Conservation (phyloP, 2,113 vertebrate genomes). For the Misgurnus anguillicaudatus region DNA sequence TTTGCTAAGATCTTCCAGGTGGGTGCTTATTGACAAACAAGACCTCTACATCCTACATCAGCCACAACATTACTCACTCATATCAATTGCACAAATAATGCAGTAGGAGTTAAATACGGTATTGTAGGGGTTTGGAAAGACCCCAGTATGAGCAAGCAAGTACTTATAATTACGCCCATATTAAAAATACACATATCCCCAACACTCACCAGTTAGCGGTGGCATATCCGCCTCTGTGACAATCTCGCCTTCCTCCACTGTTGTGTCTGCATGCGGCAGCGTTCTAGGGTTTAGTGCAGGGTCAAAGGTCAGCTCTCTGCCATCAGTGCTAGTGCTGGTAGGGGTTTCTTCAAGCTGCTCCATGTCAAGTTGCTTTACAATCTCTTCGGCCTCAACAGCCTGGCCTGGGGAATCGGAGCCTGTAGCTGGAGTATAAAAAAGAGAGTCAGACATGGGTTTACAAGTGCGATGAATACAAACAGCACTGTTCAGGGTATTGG, state of each 20-base stretch:
- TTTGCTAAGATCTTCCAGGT: too few relatives aligned
- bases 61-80: too few relatives aligned
- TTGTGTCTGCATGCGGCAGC: constrained; percentile 43
- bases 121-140: too few relatives aligned
- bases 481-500: background rate
- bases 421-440: constrained; percentile 70
- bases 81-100: too few relatives aligned
- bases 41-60: background rate
- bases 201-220: constrained; percentile 85
- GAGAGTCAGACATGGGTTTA: background rate
- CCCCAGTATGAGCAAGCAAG: too few relatives aligned
- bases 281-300: constrained; percentile 50
- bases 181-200: background rate
- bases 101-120: too few relatives aligned
- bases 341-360: constrained; percentile 85
- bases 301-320: constrained; percentile 61
- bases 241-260: constrained; percentile 77
- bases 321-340: constrained; percentile 80
- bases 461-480: background rate
- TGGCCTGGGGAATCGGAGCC: constrained; percentile 87
- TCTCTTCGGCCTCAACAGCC: constrained; percentile 87
- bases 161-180: too few relatives aligned
- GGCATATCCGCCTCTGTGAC: constrained; percentile 84
- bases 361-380: constrained; percentile 88
- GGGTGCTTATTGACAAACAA: background rate